phyloP scores from a whole-genome alignment of 1,140 invertebrate species.

The Ganaspis sp. region DNA sequence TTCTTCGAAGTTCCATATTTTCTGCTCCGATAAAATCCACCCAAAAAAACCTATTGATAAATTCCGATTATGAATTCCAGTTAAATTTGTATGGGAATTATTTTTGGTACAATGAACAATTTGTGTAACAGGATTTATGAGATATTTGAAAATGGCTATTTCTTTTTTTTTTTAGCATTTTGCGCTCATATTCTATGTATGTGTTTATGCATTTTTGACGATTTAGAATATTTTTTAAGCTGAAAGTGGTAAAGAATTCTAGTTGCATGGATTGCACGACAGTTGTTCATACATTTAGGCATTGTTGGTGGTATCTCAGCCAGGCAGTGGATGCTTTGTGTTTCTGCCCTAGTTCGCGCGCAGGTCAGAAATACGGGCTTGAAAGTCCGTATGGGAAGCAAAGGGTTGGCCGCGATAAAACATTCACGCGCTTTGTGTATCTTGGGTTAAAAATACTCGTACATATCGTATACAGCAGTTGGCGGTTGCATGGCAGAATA shows the following conservation, averaged over 20 bases:
- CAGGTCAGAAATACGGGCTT: slow-evolving; percentile 63
- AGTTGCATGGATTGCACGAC: slow-evolving; percentile 45
- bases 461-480: slow-evolving; percentile 57
- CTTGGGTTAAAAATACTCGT: slow-evolving; percentile 72
- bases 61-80: neutral
- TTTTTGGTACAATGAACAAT: no score
- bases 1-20: neutral
- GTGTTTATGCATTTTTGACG: neutral
- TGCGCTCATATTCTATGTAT: no score
- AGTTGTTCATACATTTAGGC: slow-evolving; percentile 65
- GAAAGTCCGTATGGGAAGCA: slow-evolving; percentile 61
- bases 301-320: slow-evolving; percentile 70
- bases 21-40: neutral
- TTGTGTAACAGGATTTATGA: no score
- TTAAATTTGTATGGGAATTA: neutral
- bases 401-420: slow-evolving; percentile 68
- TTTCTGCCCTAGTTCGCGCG: slow-evolving; percentile 71
- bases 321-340: slow-evolving; percentile 69
- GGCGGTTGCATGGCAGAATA: slow-evolving; percentile 55
- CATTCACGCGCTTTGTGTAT: slow-evolving; percentile 71
- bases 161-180: no score
- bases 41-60: neutral
- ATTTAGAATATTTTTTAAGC: slow-evolving; percentile 34
- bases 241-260: slow-evolving; percentile 35
- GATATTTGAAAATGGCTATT: no score